Percentiles rank a stretch among this genome's conserved stretches.
Evolutionary conservation across 30 jellyfish, hydroid and myxozoan genomes (phyloP).

Genomic region (Chironex yamaguchii): DNA sequence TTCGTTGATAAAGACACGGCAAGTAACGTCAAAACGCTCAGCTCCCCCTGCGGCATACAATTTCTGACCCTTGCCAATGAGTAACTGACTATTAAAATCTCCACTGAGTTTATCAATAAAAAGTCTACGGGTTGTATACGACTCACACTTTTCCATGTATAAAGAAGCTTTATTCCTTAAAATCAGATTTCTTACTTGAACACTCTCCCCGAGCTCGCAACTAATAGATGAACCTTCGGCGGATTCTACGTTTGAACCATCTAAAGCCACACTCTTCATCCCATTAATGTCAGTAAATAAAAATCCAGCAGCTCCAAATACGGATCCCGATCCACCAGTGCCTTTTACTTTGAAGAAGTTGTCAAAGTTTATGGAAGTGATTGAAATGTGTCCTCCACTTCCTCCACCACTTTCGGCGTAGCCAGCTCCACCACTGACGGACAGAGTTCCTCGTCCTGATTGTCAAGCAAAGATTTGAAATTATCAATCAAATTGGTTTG

Average conservation of each 20-base stretch:
- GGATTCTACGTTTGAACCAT: slow-evolving; percentile 23
- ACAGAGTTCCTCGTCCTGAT: slow-evolving; percentile 41
- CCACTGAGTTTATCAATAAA: slow-evolving; percentile 49
- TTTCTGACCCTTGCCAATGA: slow-evolving; percentile 22
- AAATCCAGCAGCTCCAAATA: slow-evolving; percentile 61
- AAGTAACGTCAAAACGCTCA: slow-evolving; percentile 56
- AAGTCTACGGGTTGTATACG: not conserved
- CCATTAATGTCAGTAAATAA: slow-evolving; percentile 1
- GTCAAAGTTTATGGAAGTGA: slow-evolving; percentile 25
- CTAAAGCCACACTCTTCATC: not conserved
- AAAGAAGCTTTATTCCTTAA: slow-evolving; percentile 5
- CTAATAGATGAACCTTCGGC: slow-evolving; percentile 41
- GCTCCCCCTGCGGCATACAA: slow-evolving; percentile 60
- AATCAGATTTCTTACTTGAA: slow-evolving; percentile 16
- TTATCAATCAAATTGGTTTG: no score
- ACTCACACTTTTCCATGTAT: slow-evolving; percentile 35
- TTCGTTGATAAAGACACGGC: not conserved
- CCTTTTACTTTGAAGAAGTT: no score
- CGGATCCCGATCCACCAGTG: slow-evolving; percentile 30
- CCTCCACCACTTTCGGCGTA: slow-evolving; percentile 73
- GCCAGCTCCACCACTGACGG: slow-evolving; percentile 66
- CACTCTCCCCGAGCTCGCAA: slow-evolving; percentile 63
- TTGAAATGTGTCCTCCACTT: slow-evolving; percentile 57
- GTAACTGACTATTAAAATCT: slow-evolving; percentile 23
- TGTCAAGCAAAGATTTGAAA: no score